Conservation (phyloP, 2,113 vertebrate genomes). For the Urocynchramus pylzowi region DNA sequence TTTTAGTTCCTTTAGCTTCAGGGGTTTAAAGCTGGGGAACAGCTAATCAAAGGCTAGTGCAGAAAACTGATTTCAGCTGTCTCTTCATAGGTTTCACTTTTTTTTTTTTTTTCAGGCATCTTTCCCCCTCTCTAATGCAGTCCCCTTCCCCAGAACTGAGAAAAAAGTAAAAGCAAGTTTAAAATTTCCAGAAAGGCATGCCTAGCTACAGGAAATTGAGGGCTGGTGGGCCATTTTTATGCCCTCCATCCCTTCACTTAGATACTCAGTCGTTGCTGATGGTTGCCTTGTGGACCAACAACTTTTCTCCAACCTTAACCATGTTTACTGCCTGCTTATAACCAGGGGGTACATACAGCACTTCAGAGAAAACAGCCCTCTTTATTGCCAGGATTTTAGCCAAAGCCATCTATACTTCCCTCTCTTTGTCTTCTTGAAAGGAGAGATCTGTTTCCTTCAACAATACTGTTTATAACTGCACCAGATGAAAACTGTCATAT, state of each 20-base stretch:
- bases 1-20: conserved; percentile 68
- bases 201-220: not conserved
- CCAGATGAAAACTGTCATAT: conserved; percentile 22
- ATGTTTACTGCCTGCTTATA: not conserved
- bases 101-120: not conserved
- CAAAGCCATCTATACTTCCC: not conserved
- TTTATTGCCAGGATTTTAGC: not conserved
- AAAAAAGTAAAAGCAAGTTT: not conserved
- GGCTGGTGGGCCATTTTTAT: not conserved
- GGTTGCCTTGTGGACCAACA: not conserved
- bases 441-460: not conserved
- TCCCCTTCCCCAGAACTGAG: not conserved
- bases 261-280: not conserved
- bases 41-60: conserved; percentile 71
- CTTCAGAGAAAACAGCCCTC: not conserved
- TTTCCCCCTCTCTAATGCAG: not conserved
- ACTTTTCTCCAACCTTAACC: not conserved
- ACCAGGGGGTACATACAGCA: not conserved
- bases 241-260: not conserved
- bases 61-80: conserved; percentile 78
- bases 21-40: conserved; percentile 68
- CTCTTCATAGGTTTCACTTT: conserved; percentile 61
- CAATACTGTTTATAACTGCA: not conserved
- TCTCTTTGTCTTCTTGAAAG: not conserved
- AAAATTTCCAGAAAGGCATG: not conserved